Conservation (phyloP, 2,113 vertebrate species). For the Herpailurus yagouaroundi region DNA sequence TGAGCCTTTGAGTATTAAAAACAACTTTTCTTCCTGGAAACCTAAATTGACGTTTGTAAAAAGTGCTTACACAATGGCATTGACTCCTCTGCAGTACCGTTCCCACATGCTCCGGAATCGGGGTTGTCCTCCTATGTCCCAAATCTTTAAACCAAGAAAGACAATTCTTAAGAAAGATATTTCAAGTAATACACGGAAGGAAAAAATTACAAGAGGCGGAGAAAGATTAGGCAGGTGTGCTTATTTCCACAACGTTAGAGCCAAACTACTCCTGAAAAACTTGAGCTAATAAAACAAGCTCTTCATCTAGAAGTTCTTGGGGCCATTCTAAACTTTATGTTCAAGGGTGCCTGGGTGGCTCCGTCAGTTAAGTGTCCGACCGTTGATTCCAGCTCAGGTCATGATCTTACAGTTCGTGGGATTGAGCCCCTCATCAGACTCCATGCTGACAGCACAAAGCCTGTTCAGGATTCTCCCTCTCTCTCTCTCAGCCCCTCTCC, state of each 20-base stretch:
- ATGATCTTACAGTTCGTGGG: too few species aligned
- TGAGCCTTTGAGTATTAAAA: background rate
- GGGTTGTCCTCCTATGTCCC: constrained; percentile 99
- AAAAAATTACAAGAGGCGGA: background rate
- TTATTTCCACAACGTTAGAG: background rate
- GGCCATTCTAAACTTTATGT: background rate
- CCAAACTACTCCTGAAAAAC: background rate
- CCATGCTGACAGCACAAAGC: too few species aligned
- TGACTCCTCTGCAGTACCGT: constrained; percentile 98
- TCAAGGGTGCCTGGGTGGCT: too few species aligned
- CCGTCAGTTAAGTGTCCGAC: too few species aligned
- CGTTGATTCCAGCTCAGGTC: too few species aligned
- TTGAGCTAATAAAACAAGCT: background rate
- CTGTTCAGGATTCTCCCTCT: too few species aligned
- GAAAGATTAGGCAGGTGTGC: background rate
- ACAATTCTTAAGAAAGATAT: constrained; percentile 11
- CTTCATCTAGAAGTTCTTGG: background rate
- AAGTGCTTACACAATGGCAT: constrained; percentile 97
- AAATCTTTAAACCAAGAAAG: constrained; percentile 89
- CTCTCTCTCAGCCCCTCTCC: too few species aligned
- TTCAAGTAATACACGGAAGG: background rate
- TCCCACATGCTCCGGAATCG: constrained; percentile 99
- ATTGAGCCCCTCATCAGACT: too few species aligned
- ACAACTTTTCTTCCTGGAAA: background rate
- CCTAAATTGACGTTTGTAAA: background rate